phyloP scores from a whole-genome alignment of 1,140 invertebrate species.

The Habropoda laboriosa region DNA sequence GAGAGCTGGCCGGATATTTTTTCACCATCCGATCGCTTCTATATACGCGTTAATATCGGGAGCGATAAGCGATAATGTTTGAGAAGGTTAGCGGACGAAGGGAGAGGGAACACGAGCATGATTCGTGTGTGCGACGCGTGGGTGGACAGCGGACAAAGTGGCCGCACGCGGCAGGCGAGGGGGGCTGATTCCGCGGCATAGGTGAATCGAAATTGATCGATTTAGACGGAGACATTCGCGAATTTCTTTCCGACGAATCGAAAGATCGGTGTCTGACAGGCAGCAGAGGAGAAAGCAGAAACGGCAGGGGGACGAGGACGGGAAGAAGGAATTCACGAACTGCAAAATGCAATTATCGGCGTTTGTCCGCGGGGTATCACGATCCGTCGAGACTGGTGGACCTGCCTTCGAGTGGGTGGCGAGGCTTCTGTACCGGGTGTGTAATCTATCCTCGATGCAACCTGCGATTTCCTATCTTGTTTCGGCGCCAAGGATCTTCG shows the following conservation, averaged over 20 bases:
- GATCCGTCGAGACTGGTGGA: conserved; percentile 73
- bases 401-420: conserved; percentile 66
- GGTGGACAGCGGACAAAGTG: conserved; percentile 70
- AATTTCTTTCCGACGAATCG: background rate
- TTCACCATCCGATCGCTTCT: no score
- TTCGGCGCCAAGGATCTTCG: no score
- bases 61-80: no score
- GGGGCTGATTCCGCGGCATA: background rate
- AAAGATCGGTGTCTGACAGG: conserved; percentile 1
- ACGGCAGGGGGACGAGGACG: conserved; percentile 62
- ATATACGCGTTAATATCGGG: no score
- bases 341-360: conserved; percentile 81
- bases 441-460: conserved; percentile 49
- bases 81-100: background rate
- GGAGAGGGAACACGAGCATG: background rate
- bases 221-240: background rate
- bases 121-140: conserved; percentile 55
- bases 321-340: conserved; percentile 79
- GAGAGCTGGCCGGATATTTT: no score
- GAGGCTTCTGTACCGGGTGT: conserved; percentile 65
- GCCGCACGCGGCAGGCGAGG: conserved; percentile 58
- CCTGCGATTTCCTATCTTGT: conserved; percentile 11
- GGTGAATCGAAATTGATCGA: background rate
- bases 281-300: conserved; percentile 28
- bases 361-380: conserved; percentile 81